phyloP scores from a whole-genome alignment of 2,797 vertebrate genomes.

The Picus viridis region DNA sequence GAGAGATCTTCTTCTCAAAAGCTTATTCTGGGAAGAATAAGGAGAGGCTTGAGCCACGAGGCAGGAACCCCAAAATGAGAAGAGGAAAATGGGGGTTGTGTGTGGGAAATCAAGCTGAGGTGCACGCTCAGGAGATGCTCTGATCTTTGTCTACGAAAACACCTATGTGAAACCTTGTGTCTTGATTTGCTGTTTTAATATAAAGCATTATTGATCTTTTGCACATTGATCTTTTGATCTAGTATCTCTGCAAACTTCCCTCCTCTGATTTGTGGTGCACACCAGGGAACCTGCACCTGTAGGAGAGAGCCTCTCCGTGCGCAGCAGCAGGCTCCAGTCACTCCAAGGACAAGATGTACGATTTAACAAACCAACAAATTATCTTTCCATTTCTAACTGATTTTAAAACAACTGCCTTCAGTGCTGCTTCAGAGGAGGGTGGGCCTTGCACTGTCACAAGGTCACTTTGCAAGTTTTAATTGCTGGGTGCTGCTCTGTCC shows the following conservation, averaged over 20 bases:
- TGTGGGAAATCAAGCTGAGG: neutral
- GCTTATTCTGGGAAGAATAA: neutral
- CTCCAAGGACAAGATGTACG: slow-evolving; percentile 39
- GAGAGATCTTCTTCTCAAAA: neutral
- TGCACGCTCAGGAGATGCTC: neutral
- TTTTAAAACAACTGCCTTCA: slow-evolving; percentile 64
- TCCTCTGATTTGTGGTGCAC: neutral
- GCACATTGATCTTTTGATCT: neutral
- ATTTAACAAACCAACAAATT: slow-evolving; percentile 70
- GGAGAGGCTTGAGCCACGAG: neutral
- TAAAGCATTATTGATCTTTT: slow-evolving; percentile 3
- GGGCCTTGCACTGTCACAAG: slow-evolving; percentile 82
- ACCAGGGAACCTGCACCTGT: neutral
- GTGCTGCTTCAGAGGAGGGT: slow-evolving; percentile 60
- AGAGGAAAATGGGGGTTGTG: neutral
- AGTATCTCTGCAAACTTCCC: neutral
- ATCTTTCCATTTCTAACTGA: slow-evolving; percentile 70
- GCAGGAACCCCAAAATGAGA: neutral
- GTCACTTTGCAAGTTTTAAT: slow-evolving; percentile 87
- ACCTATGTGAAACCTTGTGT: neutral
- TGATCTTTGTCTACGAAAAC: neutral
- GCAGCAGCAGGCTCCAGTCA: neutral
- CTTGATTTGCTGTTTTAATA: slow-evolving; percentile 18
- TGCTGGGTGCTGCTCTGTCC: slow-evolving; percentile 81
- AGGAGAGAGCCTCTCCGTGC: neutral